Conservation (phyloP, 2,113 vertebrate genomes). For the Malurus elegans region DNA sequence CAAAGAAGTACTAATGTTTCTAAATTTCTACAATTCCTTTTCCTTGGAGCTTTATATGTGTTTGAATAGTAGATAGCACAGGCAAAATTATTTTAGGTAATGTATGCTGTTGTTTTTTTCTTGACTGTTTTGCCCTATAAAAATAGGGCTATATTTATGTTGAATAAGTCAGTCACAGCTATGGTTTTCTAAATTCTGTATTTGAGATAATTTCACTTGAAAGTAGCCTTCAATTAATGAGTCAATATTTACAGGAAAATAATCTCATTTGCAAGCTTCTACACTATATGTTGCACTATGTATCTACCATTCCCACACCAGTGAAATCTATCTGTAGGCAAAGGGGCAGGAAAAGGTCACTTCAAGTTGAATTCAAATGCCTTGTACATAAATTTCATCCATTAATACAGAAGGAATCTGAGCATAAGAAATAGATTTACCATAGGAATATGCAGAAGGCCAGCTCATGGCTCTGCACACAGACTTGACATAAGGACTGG, state of each 20-base stretch:
- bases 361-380: neutral
- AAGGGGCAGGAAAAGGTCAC: neutral
- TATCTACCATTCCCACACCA: neutral
- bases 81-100: neutral
- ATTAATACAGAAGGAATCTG: neutral
- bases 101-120: neutral
- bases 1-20: conserved; percentile 30
- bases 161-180: neutral
- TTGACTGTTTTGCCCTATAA: neutral
- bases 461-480: neutral
- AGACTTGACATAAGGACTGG: neutral
- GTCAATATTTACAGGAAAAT: neutral
- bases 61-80: neutral
- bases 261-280: neutral
- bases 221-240: neutral
- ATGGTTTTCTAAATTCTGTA: neutral
- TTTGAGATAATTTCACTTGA: neutral
- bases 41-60: conserved; percentile 1
- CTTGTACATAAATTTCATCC: neutral
- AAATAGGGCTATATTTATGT: neutral
- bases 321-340: neutral
- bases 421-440: neutral
- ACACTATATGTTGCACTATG: neutral
- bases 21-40: conserved; percentile 36
- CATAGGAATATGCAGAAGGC: neutral